Base-by-base conservation (phyloP, 2,113 vertebrate species). In the Hippocampus mohnikei region DNA sequence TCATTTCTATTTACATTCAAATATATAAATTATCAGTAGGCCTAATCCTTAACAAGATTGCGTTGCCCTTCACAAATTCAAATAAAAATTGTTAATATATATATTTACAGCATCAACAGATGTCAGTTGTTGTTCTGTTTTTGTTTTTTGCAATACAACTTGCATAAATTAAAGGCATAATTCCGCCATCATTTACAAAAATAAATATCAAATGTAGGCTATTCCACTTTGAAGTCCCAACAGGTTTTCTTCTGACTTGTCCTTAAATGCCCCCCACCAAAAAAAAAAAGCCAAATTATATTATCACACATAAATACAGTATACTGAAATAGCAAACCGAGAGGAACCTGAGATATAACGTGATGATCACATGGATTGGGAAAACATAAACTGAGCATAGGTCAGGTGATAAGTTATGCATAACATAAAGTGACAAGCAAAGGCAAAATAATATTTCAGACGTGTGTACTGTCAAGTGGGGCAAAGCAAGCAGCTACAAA, bases 141-240 rank as follows among this genome's bases (percentile, higher is more conserved):
- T n/a, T n/a, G n/a, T 93, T 90, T 95, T 83, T 96, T 99, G 97
- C 97, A 98, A 98, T 99, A 98, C 95, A 99, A 99, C 97, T 98
- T 98, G 96, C 96, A 99, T 97, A 98, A 96, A 96, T 97, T 94
- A 98, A 93, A 95, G 95, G 94, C 95, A 91, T 90, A 94, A 85
- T 87, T 78, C 87, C 93, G 94, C 94, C 94, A 89, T 95, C 85
- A 78, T 96, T 89, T 98, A 98, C 93, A 99, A 99, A 99, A 99
- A 99, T 99, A 99, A 99, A 99, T 99, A 98, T 98, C 95, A 98
- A 98, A 99, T 98, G 94, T 97, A 89, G 85, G 87, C 84, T 88
- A 94, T 94, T 96, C 91, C 95, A 95, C 94, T 95, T 95, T 92
- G 93, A 95, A 95, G 93, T 94, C 94, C 94, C 94, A 92, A 90